phyloP scores from a whole-genome alignment of 1,140 invertebrate species.

The Andrena cerasifolii region DNA sequence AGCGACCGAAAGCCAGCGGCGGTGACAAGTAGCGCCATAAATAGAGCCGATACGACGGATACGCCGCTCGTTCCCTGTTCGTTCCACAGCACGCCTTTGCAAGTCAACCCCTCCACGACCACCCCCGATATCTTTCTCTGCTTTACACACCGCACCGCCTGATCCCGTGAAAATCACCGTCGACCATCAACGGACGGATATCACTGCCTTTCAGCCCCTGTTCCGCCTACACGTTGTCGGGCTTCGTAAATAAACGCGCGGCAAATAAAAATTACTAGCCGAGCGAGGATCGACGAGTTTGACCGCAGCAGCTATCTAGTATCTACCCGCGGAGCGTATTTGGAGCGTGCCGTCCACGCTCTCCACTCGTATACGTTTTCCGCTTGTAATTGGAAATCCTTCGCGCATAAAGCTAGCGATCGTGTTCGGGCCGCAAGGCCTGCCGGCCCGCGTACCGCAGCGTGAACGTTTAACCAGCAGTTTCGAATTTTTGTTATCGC shows the following conservation, averaged over 20 bases:
- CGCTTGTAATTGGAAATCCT: slow-evolving; percentile 8
- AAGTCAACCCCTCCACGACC: no score
- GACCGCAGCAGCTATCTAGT: slow-evolving; percentile 26
- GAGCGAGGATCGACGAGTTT: slow-evolving; percentile 28
- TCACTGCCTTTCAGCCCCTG: slow-evolving; percentile 7
- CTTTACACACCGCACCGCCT: slow-evolving; percentile 64
- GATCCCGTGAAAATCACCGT: slow-evolving; percentile 42
- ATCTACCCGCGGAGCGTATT: slow-evolving; percentile 13
- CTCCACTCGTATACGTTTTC: slow-evolving; percentile 7
- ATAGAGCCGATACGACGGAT: slow-evolving; percentile 72
- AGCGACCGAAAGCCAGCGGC: slow-evolving; percentile 56
- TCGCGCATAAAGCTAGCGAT: neutral
- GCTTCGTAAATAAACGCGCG: slow-evolving; percentile 35
- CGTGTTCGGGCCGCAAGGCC: neutral
- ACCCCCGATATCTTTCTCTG: slow-evolving; percentile 57
- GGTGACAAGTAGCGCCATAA: slow-evolving; percentile 77
- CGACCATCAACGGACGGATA: slow-evolving; percentile 55
- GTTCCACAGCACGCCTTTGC: slow-evolving; percentile 43
- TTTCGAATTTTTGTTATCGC: slow-evolving; percentile 20
- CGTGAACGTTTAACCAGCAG: neutral
- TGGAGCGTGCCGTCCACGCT: neutral
- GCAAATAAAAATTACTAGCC: slow-evolving; percentile 43
- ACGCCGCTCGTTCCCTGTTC: slow-evolving; percentile 64
- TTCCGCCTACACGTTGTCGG: slow-evolving; percentile 9
- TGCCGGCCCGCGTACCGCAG: neutral